Percentiles rank a stretch among this genome's conserved stretches.
Evolutionary conservation across 2,113 vertebrate species (phyloP).

Genomic region (Motacilla alba): DNA sequence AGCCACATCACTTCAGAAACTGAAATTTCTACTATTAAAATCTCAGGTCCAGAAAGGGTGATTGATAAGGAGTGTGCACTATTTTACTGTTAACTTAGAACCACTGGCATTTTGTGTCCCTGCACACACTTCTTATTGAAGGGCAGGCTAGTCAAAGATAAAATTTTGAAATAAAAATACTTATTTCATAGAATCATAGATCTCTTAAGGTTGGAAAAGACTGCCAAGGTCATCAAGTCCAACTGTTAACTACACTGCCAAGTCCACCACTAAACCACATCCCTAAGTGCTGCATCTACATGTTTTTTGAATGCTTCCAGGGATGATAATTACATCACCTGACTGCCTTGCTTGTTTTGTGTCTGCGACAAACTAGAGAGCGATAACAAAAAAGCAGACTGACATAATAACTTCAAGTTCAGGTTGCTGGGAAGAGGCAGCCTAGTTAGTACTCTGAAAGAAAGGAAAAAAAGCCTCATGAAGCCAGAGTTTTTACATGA

Average conservation of each 20-base stretch:
- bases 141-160: background rate
- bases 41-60: background rate
- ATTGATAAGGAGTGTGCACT: background rate
- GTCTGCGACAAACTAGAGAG: background rate
- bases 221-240: background rate
- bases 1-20: background rate
- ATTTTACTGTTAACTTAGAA: background rate
- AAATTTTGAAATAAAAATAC: background rate
- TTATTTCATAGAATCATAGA: background rate
- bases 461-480: background rate
- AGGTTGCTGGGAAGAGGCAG: background rate
- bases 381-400: background rate
- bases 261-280: background rate
- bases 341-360: background rate
- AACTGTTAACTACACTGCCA: background rate
- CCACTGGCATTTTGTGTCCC: background rate
- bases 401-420: background rate
- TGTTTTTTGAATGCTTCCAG: background rate
- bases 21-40: background rate
- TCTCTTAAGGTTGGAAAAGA: background rate
- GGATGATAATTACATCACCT: background rate
- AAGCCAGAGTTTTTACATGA: background rate
- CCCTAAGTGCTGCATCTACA: too few species aligned
- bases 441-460: background rate
- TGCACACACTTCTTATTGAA: background rate